Percentiles rank a stretch among this genome's conserved stretches.
phyloP scores from a whole-genome alignment of 2,113 vertebrate genomes.

The Platycercus adscitus region DNA sequence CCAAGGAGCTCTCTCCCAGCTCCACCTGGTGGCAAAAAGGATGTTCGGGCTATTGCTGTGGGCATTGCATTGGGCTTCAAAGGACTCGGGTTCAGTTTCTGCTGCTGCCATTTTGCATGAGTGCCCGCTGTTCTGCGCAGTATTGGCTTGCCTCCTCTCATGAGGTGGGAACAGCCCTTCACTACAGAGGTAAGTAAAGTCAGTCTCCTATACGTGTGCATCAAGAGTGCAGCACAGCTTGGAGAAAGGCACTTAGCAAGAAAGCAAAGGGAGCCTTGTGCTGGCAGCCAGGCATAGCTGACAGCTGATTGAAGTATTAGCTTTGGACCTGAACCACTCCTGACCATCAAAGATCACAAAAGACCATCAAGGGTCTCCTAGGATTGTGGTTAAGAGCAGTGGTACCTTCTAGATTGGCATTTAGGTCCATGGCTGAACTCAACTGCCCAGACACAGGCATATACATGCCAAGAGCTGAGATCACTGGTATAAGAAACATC shows the following conservation, averaged over 20 bases:
- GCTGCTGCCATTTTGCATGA: neutral
- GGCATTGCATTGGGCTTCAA: neutral
- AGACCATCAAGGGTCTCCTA: neutral
- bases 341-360: neutral
- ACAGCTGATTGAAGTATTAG: neutral
- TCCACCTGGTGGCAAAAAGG: slow-evolving; percentile 53
- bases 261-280: neutral
- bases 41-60: neutral
- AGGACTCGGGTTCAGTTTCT: neutral
- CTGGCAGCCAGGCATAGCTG: neutral
- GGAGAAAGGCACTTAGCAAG: neutral
- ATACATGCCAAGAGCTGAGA: neutral
- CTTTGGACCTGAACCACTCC: neutral
- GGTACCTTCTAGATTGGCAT: fast-evolving
- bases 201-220: fast-evolving
- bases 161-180: neutral
- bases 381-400: neutral
- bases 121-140: fast-evolving
- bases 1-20: slow-evolving; percentile 40
- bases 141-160: fast-evolving
- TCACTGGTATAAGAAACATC: neutral
- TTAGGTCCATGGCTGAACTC: neutral
- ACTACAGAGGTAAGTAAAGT: fast-evolving
- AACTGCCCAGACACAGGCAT: neutral
- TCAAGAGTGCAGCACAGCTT: fast-evolving